phyloP scores from a whole-genome alignment of 2,113 vertebrate species.

The Cranoglanis bouderius region DNA sequence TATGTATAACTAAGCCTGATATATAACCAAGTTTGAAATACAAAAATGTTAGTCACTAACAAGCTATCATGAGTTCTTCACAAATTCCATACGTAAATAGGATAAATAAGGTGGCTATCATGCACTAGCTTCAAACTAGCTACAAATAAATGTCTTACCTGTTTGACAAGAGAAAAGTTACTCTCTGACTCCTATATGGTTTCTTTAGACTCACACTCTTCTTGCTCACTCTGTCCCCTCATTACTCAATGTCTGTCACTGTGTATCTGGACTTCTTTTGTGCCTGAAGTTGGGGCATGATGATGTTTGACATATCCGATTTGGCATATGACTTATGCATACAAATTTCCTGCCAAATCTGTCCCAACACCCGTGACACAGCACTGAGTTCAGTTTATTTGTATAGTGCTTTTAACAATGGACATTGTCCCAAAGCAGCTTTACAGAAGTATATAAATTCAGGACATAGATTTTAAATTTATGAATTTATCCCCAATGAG shows the following conservation, averaged over 20 bases:
- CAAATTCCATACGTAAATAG: not conserved
- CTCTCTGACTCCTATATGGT: not conserved
- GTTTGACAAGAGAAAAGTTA: too few species aligned
- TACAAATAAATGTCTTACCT: not conserved
- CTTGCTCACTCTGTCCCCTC: not conserved
- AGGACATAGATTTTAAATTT: too few species aligned
- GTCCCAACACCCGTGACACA: not conserved
- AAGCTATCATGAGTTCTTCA: not conserved
- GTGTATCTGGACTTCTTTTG: not conserved
- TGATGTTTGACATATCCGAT: not conserved
- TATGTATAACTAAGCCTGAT: not conserved
- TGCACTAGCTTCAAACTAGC: not conserved
- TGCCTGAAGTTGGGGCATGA: not conserved
- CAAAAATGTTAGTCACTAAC: not conserved
- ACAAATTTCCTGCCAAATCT: not conserved
- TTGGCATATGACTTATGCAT: not conserved
- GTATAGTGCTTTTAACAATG: too few species aligned
- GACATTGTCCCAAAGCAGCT: too few species aligned
- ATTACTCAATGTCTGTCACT: conserved; percentile 4
- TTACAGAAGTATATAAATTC: too few species aligned
- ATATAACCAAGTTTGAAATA: not conserved
- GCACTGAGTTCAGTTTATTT: too few species aligned
- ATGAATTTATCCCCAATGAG: too few species aligned
- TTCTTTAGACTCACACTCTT: not conserved
- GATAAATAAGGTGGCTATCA: not conserved